These are phyloP conservation scores for Drosophila antonietae DNA, from an alignment of 2,888 invertebrate genomes.

Conservation along the genomic window DNA sequence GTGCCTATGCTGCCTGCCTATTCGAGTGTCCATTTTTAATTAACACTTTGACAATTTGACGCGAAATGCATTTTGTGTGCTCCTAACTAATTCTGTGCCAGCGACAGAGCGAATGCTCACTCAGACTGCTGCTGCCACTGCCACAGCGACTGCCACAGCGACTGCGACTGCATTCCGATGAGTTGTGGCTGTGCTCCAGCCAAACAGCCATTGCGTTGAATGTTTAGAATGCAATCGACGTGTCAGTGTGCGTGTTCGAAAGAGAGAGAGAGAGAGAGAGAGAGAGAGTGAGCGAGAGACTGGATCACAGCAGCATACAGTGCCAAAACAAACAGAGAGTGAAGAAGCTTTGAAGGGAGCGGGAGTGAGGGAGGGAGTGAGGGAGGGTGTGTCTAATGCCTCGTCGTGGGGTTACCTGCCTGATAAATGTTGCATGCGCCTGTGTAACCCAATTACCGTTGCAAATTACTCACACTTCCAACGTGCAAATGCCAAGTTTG, in stretches of 20 bases:
- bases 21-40: conserved; percentile 81
- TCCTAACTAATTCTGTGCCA: conserved; percentile 34
- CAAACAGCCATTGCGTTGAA: conserved; percentile 61
- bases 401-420: conserved; percentile 25
- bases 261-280: no score
- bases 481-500: conserved; percentile 17
- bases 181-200: conserved; percentile 27
- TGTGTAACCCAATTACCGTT: conserved; percentile 79
- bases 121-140: conserved; percentile 4
- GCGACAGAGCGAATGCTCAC: conserved; percentile 8
- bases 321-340: neutral
- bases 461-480: conserved; percentile 72
- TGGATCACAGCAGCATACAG: neutral
- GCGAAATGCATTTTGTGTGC: conserved; percentile 72
- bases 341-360: neutral
- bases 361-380: neutral
- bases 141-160: conserved; percentile 8
- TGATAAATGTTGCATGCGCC: conserved; percentile 76
- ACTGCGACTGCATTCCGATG: conserved; percentile 41
- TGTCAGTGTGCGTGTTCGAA: conserved; percentile 41
- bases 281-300: neutral
- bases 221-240: conserved; percentile 77
- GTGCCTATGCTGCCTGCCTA: conserved; percentile 50
- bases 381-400: conserved; percentile 29
- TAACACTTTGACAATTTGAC: conserved; percentile 80